These are phyloP conservation scores for Cantharis flavilabris DNA, from an alignment of 2,888 invertebrate genomes.

Conservation along the genomic window DNA sequence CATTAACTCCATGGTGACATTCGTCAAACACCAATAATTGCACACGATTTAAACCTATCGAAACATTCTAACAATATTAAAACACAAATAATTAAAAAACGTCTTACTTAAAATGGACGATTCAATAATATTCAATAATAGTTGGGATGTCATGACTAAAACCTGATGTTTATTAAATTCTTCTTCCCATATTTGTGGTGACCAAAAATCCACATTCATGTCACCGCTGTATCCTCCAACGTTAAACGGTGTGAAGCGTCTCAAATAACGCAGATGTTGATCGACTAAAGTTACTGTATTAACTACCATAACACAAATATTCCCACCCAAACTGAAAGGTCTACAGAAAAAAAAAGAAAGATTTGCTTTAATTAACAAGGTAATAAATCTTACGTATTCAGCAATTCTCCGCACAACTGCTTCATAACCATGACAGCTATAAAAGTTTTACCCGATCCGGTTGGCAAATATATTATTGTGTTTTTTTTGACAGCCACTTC, in stretches of 20 bases:
- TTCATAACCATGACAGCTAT: conserved; percentile 58
- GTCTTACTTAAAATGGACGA: conserved; percentile 60
- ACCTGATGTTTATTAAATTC: conserved; percentile 71
- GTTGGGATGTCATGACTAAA: conserved; percentile 82
- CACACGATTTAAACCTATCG: conserved; percentile 60
- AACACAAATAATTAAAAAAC: not conserved
- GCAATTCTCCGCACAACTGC: conserved; percentile 43
- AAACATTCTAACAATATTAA: not conserved
- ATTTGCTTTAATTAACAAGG: not conserved
- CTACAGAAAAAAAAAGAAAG: conserved; percentile 46
- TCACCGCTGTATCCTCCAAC: conserved; percentile 73
- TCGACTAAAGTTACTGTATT: conserved; percentile 80
- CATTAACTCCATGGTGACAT: conserved; percentile 85
- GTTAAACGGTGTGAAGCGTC: conserved; percentile 62
- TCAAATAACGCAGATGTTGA: conserved; percentile 75
- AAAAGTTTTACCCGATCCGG: conserved; percentile 88
- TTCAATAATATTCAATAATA: conserved; percentile 72
- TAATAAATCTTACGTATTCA: not conserved
- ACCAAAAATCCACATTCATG: conserved; percentile 82
- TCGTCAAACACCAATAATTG: conserved; percentile 92
- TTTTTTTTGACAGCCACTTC: conserved; percentile 75
- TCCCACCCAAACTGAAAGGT: conserved; percentile 65
- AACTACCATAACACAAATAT: conserved; percentile 78
- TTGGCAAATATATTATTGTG: conserved; percentile 90
- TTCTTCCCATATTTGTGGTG: conserved; percentile 63